Conservation (phyloP, 1,140 invertebrate genomes). For the Megathymus violae region DNA sequence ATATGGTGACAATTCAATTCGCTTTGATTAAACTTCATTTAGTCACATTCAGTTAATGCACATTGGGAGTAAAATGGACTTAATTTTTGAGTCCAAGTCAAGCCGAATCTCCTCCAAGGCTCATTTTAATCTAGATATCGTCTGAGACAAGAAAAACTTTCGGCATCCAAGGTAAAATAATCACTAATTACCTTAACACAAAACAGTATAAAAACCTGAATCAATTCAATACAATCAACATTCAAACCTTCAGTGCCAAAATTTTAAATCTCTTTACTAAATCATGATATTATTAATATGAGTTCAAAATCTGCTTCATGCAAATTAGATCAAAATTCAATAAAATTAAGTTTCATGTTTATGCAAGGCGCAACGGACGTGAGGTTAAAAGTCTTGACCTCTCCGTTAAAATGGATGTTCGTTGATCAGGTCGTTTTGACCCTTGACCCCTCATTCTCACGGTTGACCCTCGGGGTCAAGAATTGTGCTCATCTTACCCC, state of each 20-base stretch:
- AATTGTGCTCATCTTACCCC: slow-evolving; percentile 39
- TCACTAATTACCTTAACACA: no score
- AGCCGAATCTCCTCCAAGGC: no score
- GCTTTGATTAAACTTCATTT: no score
- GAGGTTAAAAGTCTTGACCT: slow-evolving; percentile 76
- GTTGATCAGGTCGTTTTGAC: slow-evolving; percentile 69
- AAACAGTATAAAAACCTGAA: background rate
- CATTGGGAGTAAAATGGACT: no score
- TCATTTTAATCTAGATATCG: no score
- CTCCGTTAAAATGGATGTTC: slow-evolving; percentile 65
- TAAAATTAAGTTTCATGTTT: slow-evolving; percentile 11
- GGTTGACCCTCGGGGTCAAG: slow-evolving; percentile 52
- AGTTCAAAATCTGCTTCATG: slow-evolving; percentile 48
- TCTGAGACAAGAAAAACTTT: slow-evolving; percentile 1
- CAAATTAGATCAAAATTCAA: slow-evolving; percentile 40
- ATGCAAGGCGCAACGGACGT: slow-evolving; percentile 37
- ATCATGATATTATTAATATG: background rate
- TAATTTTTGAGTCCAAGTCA: no score
- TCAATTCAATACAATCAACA: background rate
- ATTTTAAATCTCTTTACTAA: background rate
- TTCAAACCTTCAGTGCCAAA: background rate
- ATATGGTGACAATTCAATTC: no score
- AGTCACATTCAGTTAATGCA: no score
- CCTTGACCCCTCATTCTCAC: slow-evolving; percentile 73
- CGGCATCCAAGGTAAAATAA: no score